Evolutionary conservation across 2,797 vertebrate genomes (phyloP).

Genomic region (Channallabes apus): DNA sequence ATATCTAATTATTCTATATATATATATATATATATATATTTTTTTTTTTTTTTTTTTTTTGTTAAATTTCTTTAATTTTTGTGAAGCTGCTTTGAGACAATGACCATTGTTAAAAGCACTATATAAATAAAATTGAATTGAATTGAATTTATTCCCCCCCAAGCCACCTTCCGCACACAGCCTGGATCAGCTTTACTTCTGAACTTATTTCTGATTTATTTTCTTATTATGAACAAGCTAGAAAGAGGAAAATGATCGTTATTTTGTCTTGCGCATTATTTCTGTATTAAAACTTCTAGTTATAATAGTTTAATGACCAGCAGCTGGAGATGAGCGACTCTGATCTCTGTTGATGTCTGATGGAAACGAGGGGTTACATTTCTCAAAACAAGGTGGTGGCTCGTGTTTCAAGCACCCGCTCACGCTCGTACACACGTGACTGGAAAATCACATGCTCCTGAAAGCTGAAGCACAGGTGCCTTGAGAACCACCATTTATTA

Average conservation of each 20-base stretch:
- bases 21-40: no score
- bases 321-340: neutral
- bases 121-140: no score
- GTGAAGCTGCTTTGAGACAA: no score
- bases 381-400: neutral
- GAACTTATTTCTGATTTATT: neutral
- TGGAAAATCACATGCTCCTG: neutral
- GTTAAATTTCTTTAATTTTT: no score
- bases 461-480: neutral
- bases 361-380: neutral
- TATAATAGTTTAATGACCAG: neutral
- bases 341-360: neutral
- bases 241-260: neutral
- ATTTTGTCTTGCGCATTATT: neutral
- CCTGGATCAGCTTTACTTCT: neutral
- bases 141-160: no score
- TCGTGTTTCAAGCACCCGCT: neutral
- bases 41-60: no score
- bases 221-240: no score
- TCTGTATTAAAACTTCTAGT: neutral
- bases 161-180: no score
- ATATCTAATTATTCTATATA: no score
- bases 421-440: neutral
- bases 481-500: neutral
- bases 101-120: no score